phyloP scores from a whole-genome alignment of 2,888 invertebrate species.

The Microdon myrmicae region DNA sequence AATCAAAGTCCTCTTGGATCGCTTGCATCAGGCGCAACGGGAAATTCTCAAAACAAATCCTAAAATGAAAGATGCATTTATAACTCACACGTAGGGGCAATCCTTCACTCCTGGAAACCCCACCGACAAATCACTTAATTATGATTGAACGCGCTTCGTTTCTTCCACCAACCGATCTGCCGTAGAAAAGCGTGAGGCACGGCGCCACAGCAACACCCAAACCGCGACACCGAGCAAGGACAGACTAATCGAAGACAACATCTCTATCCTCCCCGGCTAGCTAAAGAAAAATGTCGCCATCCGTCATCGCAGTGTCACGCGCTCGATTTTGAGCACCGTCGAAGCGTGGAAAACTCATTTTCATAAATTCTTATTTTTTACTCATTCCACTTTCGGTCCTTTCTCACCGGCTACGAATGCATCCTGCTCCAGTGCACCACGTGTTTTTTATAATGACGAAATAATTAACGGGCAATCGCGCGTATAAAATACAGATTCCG shows the following conservation, averaged over 20 bases:
- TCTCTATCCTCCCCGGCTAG: conserved; percentile 24
- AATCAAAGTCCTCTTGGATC: conserved; percentile 33
- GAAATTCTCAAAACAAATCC: conserved; percentile 30
- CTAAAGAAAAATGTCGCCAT: conserved; percentile 48
- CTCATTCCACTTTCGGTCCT: too few relatives aligned
- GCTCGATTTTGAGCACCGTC: conserved; percentile 63
- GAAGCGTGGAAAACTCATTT: conserved; percentile 67
- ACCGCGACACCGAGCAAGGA: conserved; percentile 4
- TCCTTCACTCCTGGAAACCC: conserved; percentile 36
- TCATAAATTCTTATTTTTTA: conserved; percentile 49
- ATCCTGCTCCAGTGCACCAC: conserved; percentile 55
- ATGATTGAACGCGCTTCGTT: conserved; percentile 60
- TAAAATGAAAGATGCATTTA: conserved; percentile 39
- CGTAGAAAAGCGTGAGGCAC: conserved; percentile 6
- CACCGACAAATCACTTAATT: conserved; percentile 64
- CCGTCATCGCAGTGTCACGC: conserved; percentile 51
- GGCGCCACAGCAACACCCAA: conserved; percentile 20
- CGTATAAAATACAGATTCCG: too few relatives aligned
- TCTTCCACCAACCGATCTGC: not conserved
- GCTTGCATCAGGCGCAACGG: not conserved
- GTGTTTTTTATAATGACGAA: conserved; percentile 66
- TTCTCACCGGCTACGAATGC: not conserved
- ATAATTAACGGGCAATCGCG: conserved; percentile 56
- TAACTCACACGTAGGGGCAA: conserved; percentile 33
- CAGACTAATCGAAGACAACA: conserved; percentile 40